phyloP scores from a whole-genome alignment of 2,113 vertebrate genomes.

The Pterophyllum scalare region DNA sequence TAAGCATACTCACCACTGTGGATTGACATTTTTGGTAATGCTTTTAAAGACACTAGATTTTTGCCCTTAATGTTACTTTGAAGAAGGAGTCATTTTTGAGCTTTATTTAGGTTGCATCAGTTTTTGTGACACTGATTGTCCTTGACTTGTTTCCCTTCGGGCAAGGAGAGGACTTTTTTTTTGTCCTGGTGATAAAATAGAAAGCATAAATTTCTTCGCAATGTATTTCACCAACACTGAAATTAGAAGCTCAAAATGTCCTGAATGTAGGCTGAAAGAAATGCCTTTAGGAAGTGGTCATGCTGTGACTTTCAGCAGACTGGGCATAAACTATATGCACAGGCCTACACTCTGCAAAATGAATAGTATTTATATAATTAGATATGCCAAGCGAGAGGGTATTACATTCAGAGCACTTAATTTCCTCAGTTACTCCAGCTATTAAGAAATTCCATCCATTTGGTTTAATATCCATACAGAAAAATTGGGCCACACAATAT shows the following conservation, averaged over 20 bases:
- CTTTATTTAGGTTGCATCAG: conserved; percentile 60
- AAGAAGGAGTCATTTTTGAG: conserved; percentile 20
- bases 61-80: conserved; percentile 44
- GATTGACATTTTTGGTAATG: conserved; percentile 58
- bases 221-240: conserved; percentile 54
- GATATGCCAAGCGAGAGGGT: conserved; percentile 50
- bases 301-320: conserved; percentile 41
- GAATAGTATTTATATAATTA: conserved; percentile 62
- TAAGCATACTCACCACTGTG: neutral
- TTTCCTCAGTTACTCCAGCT: conserved; percentile 55
- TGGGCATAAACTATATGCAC: conserved; percentile 35
- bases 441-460: conserved; percentile 53
- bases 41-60: conserved; percentile 59
- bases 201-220: conserved; percentile 48
- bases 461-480: conserved; percentile 43
- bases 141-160: conserved; percentile 62
- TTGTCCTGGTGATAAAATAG: conserved; percentile 57
- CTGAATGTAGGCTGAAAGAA: conserved; percentile 24
- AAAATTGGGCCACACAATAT: conserved; percentile 43
- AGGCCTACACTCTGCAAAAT: conserved; percentile 40
- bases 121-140: conserved; percentile 62
- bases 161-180: conserved; percentile 58
- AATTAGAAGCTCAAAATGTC: conserved; percentile 53
- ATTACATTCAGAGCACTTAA: conserved; percentile 59
- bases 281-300: conserved; percentile 41